Conservation (phyloP, 2,113 vertebrate species). For the Rhinolophus sinicus region DNA sequence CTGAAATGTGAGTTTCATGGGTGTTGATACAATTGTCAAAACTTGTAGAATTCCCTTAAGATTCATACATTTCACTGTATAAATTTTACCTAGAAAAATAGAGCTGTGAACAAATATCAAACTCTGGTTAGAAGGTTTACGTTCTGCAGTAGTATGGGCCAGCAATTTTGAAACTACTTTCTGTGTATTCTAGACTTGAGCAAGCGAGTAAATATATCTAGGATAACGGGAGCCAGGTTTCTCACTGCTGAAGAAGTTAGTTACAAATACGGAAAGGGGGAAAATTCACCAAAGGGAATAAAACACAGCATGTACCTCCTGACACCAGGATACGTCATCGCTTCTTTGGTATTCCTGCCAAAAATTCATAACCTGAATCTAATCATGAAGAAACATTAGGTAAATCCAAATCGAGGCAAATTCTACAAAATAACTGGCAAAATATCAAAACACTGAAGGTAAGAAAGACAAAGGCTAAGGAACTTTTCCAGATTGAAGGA, state of each 20-base stretch:
- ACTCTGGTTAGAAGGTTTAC: neutral
- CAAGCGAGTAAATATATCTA: neutral
- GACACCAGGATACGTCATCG: neutral
- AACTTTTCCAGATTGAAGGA: neutral
- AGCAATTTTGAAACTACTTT: neutral
- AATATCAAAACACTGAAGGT: neutral
- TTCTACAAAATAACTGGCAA: conserved; percentile 9
- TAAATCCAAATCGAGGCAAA: conserved; percentile 7
- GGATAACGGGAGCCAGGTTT: neutral
- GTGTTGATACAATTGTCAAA: neutral
- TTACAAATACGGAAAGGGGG: neutral
- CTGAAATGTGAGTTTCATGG: neutral
- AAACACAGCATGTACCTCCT: neutral
- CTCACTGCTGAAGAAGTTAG: neutral
- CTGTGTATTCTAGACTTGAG: neutral
- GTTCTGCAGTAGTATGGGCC: neutral
- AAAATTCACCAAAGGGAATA: neutral
- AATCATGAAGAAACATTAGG: conserved; percentile 41
- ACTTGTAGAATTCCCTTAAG: neutral
- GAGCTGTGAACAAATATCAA: neutral
- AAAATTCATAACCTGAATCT: conserved; percentile 36
- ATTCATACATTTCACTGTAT: neutral
- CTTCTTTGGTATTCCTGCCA: conserved; percentile 28
- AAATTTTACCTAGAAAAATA: conserved; percentile 5
- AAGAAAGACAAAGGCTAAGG: conserved; percentile 10